Evolutionary conservation across 2,888 invertebrate genomes (phyloP), one percentile per base, ranked within the genome.

Genomic region (Acanthopleura granulata): DNA sequence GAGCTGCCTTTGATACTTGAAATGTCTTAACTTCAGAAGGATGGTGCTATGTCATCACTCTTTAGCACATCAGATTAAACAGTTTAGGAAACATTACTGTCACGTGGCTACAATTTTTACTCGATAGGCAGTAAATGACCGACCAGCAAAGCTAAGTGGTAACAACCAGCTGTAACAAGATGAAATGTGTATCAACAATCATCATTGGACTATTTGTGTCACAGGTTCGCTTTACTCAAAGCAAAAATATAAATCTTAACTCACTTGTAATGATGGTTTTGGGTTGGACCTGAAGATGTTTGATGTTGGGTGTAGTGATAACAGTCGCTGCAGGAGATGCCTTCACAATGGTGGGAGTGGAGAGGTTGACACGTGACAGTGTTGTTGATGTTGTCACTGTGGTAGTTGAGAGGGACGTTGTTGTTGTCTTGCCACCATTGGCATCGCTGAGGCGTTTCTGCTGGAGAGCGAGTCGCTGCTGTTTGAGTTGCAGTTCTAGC

Each of bases 401-500:
- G 11, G 74, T 29, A 9, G 72, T 50, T 9, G 69, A 69, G 30
- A 71, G 29, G 1, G 66, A 6, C 12, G 49, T 72, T n/a, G 75
- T 75, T n/a, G 77, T 74, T 22, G 78, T 79, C 73, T 78, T 81
- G 25, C 80, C 80, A 77, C 81, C 80, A 12, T 81, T 79, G 72
- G 84, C 85, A 71, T 88, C 86, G 29, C 80, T 74, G 25, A 89
- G 77, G 18, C 96, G 92, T 90, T 96, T 97, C 86, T 97, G 97
- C 86, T 96, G 96, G 91, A 96, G 95, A 0, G 95, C 96, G 29
- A 95, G 95, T 78, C 97, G 91, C 89, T 97, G 97, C 84, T 96
- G 93, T 76, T 96, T 94, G 80, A 97, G 91, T 87, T 97, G 96
- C 81, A 96, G 95, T 87, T 97, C 97, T 94, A 97, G 94, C 90